These are phyloP conservation scores for Plagodis dolabraria DNA, from an alignment of 2,888 invertebrate genomes.

Conservation along the genomic window DNA sequence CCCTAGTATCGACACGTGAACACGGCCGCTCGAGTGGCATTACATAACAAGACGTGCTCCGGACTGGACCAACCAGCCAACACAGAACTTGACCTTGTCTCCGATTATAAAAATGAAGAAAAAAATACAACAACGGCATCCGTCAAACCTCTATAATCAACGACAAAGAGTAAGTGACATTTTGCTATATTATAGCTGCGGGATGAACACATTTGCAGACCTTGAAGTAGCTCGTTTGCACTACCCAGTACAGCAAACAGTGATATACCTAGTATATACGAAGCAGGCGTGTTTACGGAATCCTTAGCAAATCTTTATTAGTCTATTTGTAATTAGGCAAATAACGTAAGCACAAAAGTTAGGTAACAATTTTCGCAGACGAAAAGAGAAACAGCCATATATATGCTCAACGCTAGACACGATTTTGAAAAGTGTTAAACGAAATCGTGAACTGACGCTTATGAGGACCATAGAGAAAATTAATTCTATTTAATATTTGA, in stretches of 20 bases:
- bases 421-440: constrained; percentile 4
- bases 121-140: constrained; percentile 6
- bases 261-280: constrained; percentile 13
- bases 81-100: constrained; percentile 70
- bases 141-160: constrained; percentile 2
- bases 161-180: constrained; percentile 12
- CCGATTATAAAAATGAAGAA: constrained; percentile 26
- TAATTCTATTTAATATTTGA: constrained; percentile 2
- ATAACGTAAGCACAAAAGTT: constrained; percentile 10
- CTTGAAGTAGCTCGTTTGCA: constrained; percentile 25
- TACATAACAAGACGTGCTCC: constrained; percentile 61
- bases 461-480: constrained; percentile 3
- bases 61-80: constrained; percentile 46
- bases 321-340: constrained; percentile 23
- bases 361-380: constrained; percentile 11
- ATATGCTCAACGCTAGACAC: constrained; percentile 2
- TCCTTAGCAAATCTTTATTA: constrained; percentile 22
- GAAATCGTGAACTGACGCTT: constrained; percentile 5
- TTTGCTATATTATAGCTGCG: constrained; percentile 7
- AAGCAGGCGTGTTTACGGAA: constrained; percentile 21
- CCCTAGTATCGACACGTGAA: constrained; percentile 22
- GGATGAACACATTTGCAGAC: constrained; percentile 24
- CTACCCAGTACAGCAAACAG: constrained; percentile 28
- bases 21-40: constrained; percentile 32
- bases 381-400: constrained; percentile 4